Conservation (phyloP, 2,888 invertebrate species). For the Agrenia bidenticulata region DNA sequence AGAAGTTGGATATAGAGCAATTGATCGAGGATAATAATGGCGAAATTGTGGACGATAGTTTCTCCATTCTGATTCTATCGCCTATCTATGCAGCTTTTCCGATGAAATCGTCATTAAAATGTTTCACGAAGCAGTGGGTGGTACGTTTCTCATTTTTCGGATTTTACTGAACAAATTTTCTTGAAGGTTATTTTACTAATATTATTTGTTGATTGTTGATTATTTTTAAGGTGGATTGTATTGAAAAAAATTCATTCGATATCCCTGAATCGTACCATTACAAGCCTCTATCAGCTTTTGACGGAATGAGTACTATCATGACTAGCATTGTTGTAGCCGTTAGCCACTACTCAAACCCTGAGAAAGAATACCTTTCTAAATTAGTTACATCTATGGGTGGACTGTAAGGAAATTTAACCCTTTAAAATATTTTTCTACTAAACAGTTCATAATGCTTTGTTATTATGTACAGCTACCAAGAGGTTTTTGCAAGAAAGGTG, state of each 20-base stretch:
- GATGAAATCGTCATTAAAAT: not conserved
- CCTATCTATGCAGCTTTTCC: constrained; percentile 8
- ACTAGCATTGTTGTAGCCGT: constrained; percentile 73
- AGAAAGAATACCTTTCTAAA: constrained; percentile 71
- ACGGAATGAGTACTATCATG: constrained; percentile 56
- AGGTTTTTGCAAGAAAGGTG: constrained; percentile 66
- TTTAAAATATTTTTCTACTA: not conserved
- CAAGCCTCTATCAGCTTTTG: constrained; percentile 14
- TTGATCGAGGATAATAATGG: constrained; percentile 26
- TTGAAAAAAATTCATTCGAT: constrained; percentile 28
- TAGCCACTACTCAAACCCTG: constrained; percentile 72
- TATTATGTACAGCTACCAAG: constrained; percentile 60
- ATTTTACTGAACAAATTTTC: no score
- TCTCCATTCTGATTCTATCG: constrained; percentile 29
- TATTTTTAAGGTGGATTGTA: constrained; percentile 45
- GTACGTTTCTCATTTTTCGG: no score
- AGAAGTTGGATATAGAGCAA: constrained; percentile 14
- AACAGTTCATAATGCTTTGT: not conserved
- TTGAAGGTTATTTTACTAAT: no score
- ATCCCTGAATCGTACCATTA: constrained; percentile 26
- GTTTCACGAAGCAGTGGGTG: constrained; percentile 47
- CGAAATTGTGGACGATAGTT: constrained; percentile 19
- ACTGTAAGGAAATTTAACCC: constrained; percentile 58
- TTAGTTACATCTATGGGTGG: constrained; percentile 74
- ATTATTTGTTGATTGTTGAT: no score